Evolutionary conservation across 2,113 vertebrate genomes (phyloP), one percentile per base, ranked within the genome.

Genomic region (Xenus cinereus): DNA sequence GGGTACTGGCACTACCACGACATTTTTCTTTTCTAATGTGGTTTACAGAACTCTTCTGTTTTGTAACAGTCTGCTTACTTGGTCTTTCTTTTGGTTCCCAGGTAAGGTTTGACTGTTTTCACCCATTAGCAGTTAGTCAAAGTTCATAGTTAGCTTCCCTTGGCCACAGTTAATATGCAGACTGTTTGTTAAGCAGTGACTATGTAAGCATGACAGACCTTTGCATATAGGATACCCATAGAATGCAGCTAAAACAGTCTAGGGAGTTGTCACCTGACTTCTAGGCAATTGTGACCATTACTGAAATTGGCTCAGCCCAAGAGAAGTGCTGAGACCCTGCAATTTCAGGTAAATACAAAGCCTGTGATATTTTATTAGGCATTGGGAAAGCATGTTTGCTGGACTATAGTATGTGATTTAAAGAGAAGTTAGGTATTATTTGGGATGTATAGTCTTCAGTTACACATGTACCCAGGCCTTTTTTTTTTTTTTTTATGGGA

Each of bases 111-210:
- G 62, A 9, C 26, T 32, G 23, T 46, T 45, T 87, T 73, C 11
- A 76, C 15, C 19, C 22, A 26, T 50, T n/a, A 77, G 7, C 14
- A 27, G 15, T 68, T 50, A 71, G 23, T 78, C 32, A 22, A 14
- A 90, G 17, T 63, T 89, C 2, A 8, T 3, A 35, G 24, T 43
- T 53, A 71, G 53, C 32, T 37, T 88, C 3, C 7, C 2, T 22
- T 74, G 32, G 19, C n/a, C 28, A 19, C 26, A 23, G 7, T 80
- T 76, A 60, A 20, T 0, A 0, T 46, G n/a, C 1, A 64, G 9
- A 14, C 30, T 57, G 22, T 43, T 84, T 46, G 54, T n/a, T 60
- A 37, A 77, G 30, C 23, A 41, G 41, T 75, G 59, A 19, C 53
- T 64, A 3, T 3, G 2, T 20, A 24, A 43, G 26, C 62, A 77